phyloP scores from a whole-genome alignment of 2,888 invertebrate genomes.

The Dorcus hopei region DNA sequence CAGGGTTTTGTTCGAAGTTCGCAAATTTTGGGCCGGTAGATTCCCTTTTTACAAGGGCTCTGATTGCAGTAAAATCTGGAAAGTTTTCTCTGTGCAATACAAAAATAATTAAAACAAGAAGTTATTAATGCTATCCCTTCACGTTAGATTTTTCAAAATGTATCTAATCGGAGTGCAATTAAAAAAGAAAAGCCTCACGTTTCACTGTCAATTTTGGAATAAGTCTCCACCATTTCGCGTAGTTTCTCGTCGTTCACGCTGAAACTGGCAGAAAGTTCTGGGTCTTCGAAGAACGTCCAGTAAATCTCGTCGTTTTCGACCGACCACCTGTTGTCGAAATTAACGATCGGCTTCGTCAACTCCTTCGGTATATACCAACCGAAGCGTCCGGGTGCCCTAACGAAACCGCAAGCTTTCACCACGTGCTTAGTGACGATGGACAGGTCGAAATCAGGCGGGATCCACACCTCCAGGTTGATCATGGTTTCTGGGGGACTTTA shows the following conservation, averaged over 20 bases:
- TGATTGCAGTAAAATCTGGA: constrained; percentile 50
- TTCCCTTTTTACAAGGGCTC: constrained; percentile 53
- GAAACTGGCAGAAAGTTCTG: constrained; percentile 51
- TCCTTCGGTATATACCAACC: constrained; percentile 63
- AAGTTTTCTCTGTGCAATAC: too few relatives aligned
- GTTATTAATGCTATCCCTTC: too few relatives aligned
- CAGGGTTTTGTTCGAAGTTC: constrained; percentile 34
- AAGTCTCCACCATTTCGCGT: constrained; percentile 8
- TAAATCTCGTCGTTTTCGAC: constrained; percentile 36
- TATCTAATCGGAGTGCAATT: too few relatives aligned
- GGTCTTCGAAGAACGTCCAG: constrained; percentile 57
- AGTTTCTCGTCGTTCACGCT: constrained; percentile 41
- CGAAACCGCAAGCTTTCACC: constrained; percentile 54
- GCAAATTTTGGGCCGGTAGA: constrained; percentile 52
- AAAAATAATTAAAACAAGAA: too few relatives aligned
- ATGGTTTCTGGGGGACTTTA: constrained; percentile 45
- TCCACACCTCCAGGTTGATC: constrained; percentile 72
- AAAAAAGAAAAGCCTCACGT: too few relatives aligned
- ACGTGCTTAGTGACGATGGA: constrained; percentile 45
- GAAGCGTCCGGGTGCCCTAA: constrained; percentile 57
- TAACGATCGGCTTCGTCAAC: constrained; percentile 36
- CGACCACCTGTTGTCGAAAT: constrained; percentile 36
- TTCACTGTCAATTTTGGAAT: neutral
- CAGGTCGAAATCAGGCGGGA: constrained; percentile 59
- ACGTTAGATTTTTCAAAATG: too few relatives aligned